Conservation (phyloP, 2,888 invertebrate species). For the Mythimna loreyi region DNA sequence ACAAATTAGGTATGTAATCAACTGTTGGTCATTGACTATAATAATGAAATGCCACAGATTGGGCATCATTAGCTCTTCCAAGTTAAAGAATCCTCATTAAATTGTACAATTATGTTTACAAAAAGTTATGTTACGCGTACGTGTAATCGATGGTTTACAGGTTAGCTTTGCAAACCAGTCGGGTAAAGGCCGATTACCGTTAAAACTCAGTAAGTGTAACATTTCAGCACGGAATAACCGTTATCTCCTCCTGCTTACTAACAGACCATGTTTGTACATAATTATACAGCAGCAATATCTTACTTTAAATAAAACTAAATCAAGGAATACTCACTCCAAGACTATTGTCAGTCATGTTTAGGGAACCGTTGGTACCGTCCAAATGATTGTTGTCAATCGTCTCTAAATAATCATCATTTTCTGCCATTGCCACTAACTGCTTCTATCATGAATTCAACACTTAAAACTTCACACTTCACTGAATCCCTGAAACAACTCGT, state of each 20-base stretch:
- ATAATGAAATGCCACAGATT: constrained; percentile 1
- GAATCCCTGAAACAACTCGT: constrained; percentile 72
- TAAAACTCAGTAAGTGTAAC: constrained; percentile 52
- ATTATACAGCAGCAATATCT: constrained; percentile 11
- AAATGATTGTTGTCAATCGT: constrained; percentile 89
- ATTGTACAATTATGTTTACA: neutral
- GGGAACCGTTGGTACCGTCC: constrained; percentile 92
- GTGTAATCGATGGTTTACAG: constrained; percentile 51
- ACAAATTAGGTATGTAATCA: constrained; percentile 7
- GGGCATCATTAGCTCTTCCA: neutral
- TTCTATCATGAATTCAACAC: constrained; percentile 76
- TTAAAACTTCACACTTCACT: constrained; percentile 69
- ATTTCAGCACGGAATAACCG: constrained; percentile 14
- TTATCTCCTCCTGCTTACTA: constrained; percentile 3
- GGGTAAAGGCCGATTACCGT: constrained; percentile 58
- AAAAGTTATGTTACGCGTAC: constrained; percentile 38
- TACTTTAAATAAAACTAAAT: constrained; percentile 21
- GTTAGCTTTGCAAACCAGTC: constrained; percentile 54
- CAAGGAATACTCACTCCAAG: constrained; percentile 81
- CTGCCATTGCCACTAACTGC: constrained; percentile 84
- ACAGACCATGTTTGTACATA: constrained; percentile 14
- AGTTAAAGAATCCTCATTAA: constrained; percentile 7
- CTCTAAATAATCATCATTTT: constrained; percentile 89
- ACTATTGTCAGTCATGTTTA: constrained; percentile 89
- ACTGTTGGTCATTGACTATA: constrained; percentile 14